Base-by-base conservation (phyloP, 2,113 vertebrate genomes). In the Strigops habroptila region DNA sequence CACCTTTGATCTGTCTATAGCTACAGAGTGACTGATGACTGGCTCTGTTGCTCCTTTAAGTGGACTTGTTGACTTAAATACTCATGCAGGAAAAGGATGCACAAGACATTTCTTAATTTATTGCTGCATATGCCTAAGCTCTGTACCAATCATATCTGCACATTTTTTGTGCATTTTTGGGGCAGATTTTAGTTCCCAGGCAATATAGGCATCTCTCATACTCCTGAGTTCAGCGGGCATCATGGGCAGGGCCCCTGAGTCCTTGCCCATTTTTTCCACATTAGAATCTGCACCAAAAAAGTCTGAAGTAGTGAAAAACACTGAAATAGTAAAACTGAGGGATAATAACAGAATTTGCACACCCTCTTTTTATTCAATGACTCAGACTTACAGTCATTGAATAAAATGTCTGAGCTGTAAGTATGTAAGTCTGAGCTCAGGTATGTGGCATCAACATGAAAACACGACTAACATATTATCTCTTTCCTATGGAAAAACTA, bases 221-320 rank as follows among this genome's bases (percentile, higher is more conserved):
- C 7, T 79, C 37, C 55, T 2, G 10, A 51, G 16, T 44, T 84
- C 59, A 51, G 76, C 75, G 35, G 13, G 18, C 31, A 67, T 35
- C 52, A 67, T 0, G 5, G 31, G 13, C 43, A 79, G 3, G 52
- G 21, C 1, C 24, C 18, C 14, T 0, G 0, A 39, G 22, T 43
- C 67, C 49, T 41, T n/a, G 30, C 7, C 76, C 27, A 18, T 62
- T 78, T 80, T 83, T 51, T 30, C 65, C 19, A 63, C 48, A 17
- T 53, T 52, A 44, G 9, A 83, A 81, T 21, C 22, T 6, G 1
- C n/a, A 86, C 37, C 16, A 88, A 49, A 35, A 59, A 18, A 49
- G 9, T 43, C 65, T 23, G 21, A n/a, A n/a, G 13, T 23, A 57
- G 33, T 59, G 22, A 33, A n/a, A 59, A 59, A 12, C 51, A 62